Base-by-base conservation (phyloP, 2,888 invertebrate genomes). In the Plagodis dolabraria region DNA sequence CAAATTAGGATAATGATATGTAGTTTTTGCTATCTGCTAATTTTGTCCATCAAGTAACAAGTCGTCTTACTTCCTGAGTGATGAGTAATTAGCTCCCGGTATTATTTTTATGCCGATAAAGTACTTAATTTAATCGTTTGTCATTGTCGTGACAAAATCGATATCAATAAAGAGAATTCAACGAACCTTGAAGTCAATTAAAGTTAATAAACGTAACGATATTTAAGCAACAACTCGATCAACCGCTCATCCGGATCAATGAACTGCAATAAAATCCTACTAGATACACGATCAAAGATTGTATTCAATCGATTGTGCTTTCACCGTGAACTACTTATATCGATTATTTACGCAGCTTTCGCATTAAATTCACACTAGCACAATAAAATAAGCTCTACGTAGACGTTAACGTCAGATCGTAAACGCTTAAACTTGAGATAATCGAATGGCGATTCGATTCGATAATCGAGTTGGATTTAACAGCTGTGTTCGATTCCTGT, bases 401-500 rank as follows among this genome's bases (percentile, higher is more conserved):
- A 47, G 43, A 54, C 54, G 49, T 50, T 42, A 52, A 52, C 36
- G 47, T 53, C 38, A 44, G 48, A 50, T 53, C 42, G 47, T 40
- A 53, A 52, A 44, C 40, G 35, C 36, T 47, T 48, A 47, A 57
- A 47, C 53, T 44, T 50, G 47, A 47, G 50, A 53, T 56, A 59
- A 55, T 49, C 58, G 53, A 63, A 60, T 60, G 38, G 47, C 53
- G 40, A 61, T 65, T 60, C 57, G 47, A 59, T 63, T 50, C 53
- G 55, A 64, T 66, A 63, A 64, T 63, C 61, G 53, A 63, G 34
- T 58, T 22, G 34, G 60, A 50, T 47, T 57, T 58, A 57, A 59
- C 58, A 47, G 43, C 53, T 46, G 47, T 60, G 47, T 53, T 52
- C 71, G 67, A 79, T 80, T 76, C 76, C 73, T 73, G 67, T 76